Evolutionary conservation across 2,888 invertebrate species (phyloP).

Genomic region (Danaus chrysippus): DNA sequence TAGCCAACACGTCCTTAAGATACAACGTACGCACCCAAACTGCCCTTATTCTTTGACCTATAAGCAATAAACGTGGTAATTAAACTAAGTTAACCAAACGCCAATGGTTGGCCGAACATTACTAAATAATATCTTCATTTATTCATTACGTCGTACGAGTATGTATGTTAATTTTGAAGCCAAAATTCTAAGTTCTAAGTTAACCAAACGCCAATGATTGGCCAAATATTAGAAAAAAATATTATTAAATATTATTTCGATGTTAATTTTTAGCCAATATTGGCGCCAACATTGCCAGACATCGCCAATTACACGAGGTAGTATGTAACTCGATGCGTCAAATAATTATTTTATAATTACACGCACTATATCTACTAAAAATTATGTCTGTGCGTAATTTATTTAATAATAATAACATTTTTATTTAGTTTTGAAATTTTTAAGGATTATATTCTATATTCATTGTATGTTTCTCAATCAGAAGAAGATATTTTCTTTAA

Average conservation of each 20-base stretch:
- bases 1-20: not conserved
- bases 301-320: not conserved
- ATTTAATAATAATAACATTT: not conserved
- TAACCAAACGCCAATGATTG: too few species aligned
- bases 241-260: not conserved
- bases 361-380: not conserved
- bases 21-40: conserved; percentile 2
- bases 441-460: too few species aligned
- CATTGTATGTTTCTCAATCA: too few species aligned
- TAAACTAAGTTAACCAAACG: not conserved
- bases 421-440: too few species aligned
- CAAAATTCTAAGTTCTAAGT: too few species aligned
- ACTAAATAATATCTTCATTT: not conserved
- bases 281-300: not conserved
- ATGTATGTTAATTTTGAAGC: too few species aligned
- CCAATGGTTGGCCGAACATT: not conserved
- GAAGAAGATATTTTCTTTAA: too few species aligned
- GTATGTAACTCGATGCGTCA: not conserved
- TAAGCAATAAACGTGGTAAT: not conserved
- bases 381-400: not conserved
- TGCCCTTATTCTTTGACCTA: conserved; percentile 3
- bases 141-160: too few species aligned
- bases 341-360: not conserved
- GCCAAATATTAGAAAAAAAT: not conserved
- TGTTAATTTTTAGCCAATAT: not conserved